These are phyloP conservation scores for Eulithis testata DNA, from an alignment of 2,888 invertebrate species.

Conservation along the genomic window DNA sequence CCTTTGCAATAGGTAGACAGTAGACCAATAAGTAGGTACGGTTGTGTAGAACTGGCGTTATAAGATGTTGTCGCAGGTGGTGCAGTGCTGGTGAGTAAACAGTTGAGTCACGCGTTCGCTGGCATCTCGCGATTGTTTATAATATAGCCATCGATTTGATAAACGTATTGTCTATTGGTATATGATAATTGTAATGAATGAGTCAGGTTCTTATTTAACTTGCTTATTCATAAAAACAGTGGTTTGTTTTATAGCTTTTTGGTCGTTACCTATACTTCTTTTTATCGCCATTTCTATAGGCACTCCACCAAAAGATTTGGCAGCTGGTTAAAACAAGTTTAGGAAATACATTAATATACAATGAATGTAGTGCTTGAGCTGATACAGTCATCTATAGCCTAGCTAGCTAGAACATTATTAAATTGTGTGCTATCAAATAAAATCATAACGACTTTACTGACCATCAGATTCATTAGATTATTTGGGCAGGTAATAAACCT, in stretches of 20 bases:
- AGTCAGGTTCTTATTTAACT: neutral
- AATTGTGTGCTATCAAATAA: too few relatives aligned
- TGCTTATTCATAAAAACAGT: too few relatives aligned
- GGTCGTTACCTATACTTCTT: too few relatives aligned
- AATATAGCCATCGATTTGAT: neutral
- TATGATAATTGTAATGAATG: neutral
- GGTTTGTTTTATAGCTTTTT: too few relatives aligned
- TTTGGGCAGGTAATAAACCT: constrained; percentile 29
- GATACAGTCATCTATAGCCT: too few relatives aligned
- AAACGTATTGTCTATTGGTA: constrained; percentile 2
- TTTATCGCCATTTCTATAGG: too few relatives aligned
- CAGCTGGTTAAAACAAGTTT: too few relatives aligned
- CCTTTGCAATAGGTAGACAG: neutral
- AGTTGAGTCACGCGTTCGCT: constrained; percentile 21
- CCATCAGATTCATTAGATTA: constrained; percentile 16
- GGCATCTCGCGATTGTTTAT: constrained; percentile 10
- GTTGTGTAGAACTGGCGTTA: constrained; percentile 8
- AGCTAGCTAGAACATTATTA: too few relatives aligned
- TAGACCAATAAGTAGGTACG: neutral
- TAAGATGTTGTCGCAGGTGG: constrained; percentile 24
- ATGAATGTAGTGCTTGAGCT: too few relatives aligned
- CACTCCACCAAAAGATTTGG: too few relatives aligned
- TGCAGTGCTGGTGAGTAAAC: neutral
- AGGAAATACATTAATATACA: too few relatives aligned
- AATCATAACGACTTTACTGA: neutral